These are phyloP conservation scores for Patiria pectinifera DNA, from an alignment of 53 echinoderm and acorn worm genomes.

Conservation along the genomic window DNA sequence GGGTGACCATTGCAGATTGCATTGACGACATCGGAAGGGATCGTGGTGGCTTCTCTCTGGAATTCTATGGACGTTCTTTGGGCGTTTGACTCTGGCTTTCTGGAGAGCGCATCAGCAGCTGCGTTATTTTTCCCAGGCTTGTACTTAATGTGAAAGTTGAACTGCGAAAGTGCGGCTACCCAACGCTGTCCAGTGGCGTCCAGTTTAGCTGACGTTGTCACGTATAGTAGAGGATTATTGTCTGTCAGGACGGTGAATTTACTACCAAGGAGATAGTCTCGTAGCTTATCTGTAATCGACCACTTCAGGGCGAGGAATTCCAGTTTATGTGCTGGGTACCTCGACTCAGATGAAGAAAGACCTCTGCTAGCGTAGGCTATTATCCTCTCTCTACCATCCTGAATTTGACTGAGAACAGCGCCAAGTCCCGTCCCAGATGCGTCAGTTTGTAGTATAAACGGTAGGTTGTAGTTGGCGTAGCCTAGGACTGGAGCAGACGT, in stretches of 20 bases:
- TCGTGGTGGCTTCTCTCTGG: constrained; percentile 13
- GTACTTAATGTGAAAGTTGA: constrained; percentile 14
- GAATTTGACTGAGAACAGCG: constrained; percentile 49
- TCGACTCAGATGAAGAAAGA: constrained; percentile 42
- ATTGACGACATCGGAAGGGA: constrained; percentile 22
- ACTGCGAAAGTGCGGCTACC: constrained; percentile 18
- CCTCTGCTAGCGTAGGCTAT: constrained; percentile 56
- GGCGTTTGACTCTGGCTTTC: neutral
- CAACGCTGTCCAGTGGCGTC: constrained; percentile 25
- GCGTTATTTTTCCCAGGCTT: neutral
- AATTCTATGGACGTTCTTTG: neutral
- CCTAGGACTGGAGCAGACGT: constrained; percentile 43
- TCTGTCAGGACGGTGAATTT: constrained; percentile 25
- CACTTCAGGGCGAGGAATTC: constrained; percentile 25
- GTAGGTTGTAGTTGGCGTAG: constrained; percentile 39
- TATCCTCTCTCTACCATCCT: constrained; percentile 41
- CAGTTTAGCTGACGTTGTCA: constrained; percentile 17
- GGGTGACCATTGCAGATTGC: constrained; percentile 23
- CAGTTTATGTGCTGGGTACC: no score
- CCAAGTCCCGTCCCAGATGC: constrained; percentile 55
- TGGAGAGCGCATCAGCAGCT: constrained; percentile 17
- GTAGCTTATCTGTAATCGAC: constrained; percentile 54
- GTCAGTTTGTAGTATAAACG: constrained; percentile 59
- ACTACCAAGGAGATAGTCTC: constrained; percentile 49
- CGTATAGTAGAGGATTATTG: constrained; percentile 21